These are phyloP conservation scores for Drosophila quinaria DNA, from an alignment of 2,888 invertebrate species.

Conservation along the genomic window DNA sequence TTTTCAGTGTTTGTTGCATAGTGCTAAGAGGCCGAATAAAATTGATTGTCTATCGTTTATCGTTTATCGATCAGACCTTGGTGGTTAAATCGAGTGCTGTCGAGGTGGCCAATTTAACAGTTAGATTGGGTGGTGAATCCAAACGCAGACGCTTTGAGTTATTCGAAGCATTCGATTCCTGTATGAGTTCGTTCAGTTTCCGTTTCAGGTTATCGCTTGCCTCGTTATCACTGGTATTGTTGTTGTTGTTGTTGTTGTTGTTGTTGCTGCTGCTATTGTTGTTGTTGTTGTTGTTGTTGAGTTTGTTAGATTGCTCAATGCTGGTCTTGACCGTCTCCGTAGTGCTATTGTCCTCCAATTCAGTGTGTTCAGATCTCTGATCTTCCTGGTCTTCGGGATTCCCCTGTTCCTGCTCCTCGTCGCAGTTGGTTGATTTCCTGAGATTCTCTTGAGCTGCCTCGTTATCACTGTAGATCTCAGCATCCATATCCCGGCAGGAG, in stretches of 20 bases:
- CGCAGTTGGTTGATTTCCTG: not conserved
- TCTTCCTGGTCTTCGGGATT: not conserved
- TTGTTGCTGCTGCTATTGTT: conserved; percentile 43
- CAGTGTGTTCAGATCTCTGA: conserved; percentile 3
- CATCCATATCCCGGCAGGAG: conserved; percentile 58
- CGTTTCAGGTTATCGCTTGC: conserved; percentile 57
- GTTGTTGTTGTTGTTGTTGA: conserved; percentile 42
- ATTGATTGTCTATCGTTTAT: conserved; percentile 20
- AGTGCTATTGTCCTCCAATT: conserved; percentile 41
- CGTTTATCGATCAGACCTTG: conserved; percentile 87
- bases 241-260: conserved; percentile 57
- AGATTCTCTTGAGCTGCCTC: conserved; percentile 25
- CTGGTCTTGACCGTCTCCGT: conserved; percentile 53
- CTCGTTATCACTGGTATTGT: conserved; percentile 60
- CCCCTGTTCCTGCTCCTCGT: conserved; percentile 1
- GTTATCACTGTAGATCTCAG: conserved; percentile 67
- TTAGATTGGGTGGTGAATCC: conserved; percentile 36
- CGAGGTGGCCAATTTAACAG: conserved; percentile 71
- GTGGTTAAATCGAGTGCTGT: conserved; percentile 87
- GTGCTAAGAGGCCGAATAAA: conserved; percentile 27
- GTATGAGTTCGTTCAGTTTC: conserved; percentile 60
- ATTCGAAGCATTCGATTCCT: conserved; percentile 44
- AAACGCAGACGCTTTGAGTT: conserved; percentile 65
- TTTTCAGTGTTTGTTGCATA: conserved; percentile 39
- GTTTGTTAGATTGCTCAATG: conserved; percentile 44